Conservation (phyloP, 2,797 vertebrate genomes). For the Linurgus olivaceus region DNA sequence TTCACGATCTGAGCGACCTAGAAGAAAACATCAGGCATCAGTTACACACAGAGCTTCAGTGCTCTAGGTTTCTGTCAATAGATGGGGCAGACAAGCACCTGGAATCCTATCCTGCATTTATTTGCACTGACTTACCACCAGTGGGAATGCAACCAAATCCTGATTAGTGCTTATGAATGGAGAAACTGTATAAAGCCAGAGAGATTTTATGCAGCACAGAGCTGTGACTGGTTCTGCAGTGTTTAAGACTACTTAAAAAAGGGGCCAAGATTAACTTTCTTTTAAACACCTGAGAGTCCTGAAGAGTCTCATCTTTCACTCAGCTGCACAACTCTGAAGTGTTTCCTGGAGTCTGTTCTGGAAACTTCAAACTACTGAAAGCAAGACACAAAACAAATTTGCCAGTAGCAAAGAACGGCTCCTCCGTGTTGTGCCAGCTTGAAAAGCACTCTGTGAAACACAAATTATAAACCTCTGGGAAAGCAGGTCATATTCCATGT, state of each 20-base stretch:
- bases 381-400: not conserved
- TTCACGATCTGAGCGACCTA: conserved; percentile 96
- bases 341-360: not conserved
- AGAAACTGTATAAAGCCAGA: not conserved
- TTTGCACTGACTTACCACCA: not conserved
- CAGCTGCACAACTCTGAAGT: not conserved
- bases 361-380: not conserved
- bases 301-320: not conserved
- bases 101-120: not conserved
- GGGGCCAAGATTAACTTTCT: not conserved
- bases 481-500: not conserved
- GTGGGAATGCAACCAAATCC: not conserved
- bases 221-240: not conserved
- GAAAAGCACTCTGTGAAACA: not conserved
- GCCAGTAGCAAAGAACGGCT: not conserved
- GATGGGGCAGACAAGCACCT: not conserved
- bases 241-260: not conserved
- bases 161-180: not conserved
- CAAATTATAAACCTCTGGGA: not conserved
- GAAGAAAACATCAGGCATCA: not conserved
- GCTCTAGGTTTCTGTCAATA: not conserved
- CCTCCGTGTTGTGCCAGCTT: accelerated
- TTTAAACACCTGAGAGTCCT: not conserved
- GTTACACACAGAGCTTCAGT: accelerated
- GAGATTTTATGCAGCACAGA: not conserved